These are phyloP conservation scores for Phalloptychus januarius DNA, from an alignment of 2,797 vertebrate species.

Conservation along the genomic window DNA sequence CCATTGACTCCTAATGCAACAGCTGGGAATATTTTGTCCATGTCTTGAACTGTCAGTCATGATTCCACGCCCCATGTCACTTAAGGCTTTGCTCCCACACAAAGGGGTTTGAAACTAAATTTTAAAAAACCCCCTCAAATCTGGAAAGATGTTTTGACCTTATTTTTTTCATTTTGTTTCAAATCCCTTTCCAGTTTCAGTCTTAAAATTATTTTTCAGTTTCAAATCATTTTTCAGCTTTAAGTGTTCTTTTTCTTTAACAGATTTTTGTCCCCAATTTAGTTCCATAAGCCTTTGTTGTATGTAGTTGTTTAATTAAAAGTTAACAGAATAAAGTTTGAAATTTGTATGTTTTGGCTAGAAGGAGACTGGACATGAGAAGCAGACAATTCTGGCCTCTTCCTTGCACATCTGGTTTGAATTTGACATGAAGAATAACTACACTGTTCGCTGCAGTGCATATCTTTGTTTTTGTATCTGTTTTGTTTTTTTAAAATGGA, in stretches of 20 bases:
- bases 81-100: no score
- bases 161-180: not conserved
- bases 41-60: no score
- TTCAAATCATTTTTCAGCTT: no score
- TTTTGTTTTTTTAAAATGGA: not conserved
- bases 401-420: not conserved
- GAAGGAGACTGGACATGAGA: not conserved
- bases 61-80: no score
- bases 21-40: no score
- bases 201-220: no score
- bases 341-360: not conserved
- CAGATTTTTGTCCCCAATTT: no score
- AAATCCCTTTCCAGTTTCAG: not conserved
- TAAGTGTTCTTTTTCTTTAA: no score
- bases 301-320: not conserved
- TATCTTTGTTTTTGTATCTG: not conserved
- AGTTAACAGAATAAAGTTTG: not conserved
- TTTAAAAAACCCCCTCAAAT: not conserved
- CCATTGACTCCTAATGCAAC: no score
- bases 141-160: not conserved
- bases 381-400: not conserved
- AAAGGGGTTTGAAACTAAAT: not conserved
- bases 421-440: not conserved
- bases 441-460: not conserved
- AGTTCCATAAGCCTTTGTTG: not conserved